phyloP scores from a whole-genome alignment of 2,888 invertebrate species.

The Xylota sylvarum region DNA sequence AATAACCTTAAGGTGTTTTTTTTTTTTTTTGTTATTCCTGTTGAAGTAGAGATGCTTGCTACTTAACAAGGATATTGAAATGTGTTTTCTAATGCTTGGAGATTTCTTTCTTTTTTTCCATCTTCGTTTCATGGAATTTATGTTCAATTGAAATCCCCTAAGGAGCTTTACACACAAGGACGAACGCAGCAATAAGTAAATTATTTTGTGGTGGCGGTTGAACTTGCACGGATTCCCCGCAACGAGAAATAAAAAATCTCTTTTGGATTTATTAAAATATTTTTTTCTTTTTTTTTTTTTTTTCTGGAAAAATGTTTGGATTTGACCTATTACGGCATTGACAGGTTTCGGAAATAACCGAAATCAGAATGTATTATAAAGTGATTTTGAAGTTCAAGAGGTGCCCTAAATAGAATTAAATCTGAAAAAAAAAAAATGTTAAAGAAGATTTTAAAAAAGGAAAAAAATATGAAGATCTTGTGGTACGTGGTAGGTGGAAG shows the following conservation, averaged over 20 bases:
- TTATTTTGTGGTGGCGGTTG: constrained; percentile 53
- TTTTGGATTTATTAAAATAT: constrained; percentile 50
- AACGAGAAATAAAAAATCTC: constrained; percentile 46
- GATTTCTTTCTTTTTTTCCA: constrained; percentile 46
- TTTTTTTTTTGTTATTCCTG: constrained; percentile 33
- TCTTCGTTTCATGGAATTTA: constrained; percentile 58
- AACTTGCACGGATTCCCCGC: constrained; percentile 63
- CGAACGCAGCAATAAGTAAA: constrained; percentile 65
- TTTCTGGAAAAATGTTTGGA: constrained; percentile 45
- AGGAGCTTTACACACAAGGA: constrained; percentile 75
- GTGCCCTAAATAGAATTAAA: constrained; percentile 20
- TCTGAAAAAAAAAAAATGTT: not conserved
- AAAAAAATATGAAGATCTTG: not conserved
- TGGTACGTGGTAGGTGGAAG: not conserved
- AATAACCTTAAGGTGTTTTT: constrained; percentile 80
- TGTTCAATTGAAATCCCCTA: constrained; percentile 76
- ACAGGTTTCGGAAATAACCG: constrained; percentile 56
- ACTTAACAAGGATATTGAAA: constrained; percentile 70
- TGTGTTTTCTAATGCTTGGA: constrained; percentile 69
- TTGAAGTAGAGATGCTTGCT: constrained; percentile 34
- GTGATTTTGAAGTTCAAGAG: constrained; percentile 27
- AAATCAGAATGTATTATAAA: constrained; percentile 47
- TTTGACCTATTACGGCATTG: constrained; percentile 67
- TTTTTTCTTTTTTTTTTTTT: constrained; percentile 4
- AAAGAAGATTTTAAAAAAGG: not conserved